Evolutionary conservation across 2,113 vertebrate species (phyloP), one percentile per base, ranked within the genome.

Genomic region (Salvator merianae): DNA sequence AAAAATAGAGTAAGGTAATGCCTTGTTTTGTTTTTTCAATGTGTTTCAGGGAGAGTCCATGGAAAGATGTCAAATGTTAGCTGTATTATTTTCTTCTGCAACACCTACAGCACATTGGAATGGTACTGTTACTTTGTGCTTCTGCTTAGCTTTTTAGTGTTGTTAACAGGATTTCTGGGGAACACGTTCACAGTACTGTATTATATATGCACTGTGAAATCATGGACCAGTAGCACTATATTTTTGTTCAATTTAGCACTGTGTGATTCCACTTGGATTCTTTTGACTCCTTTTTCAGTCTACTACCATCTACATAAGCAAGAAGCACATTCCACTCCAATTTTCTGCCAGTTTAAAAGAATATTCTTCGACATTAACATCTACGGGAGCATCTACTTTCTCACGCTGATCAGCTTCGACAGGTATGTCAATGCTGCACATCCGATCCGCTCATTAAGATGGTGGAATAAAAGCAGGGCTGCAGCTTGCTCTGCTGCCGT

Each of bases 351-450:
- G 47, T 90, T 96, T 59, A 95, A 94, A 91, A 93, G 78, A 85
- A 68, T 96, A 40, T 94, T 96, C 85, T 97, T 98, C 83, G 96
- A 94, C 83, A 83, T 97, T 87, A 97, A 95, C 85, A 91, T 96
- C 55, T 97, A 97, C 0, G 95, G 96, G 78, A 97, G 96, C 68
- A 94, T 97, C 79, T 92, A 96, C 81, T 97, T 97, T 88, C 93
- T 98, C 83, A 95, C 95, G 7, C 92, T 97, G 9, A 95, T 96
- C 90, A 97, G 96, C 79, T 97, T 97, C 36, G 96, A 97, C 86
- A 95, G 96, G 59, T 97, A 95, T 0, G 30, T 95, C 63, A 94
- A 95, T 24, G 95, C 95, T 4, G 96, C 96, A 70, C 95, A 97
- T 83, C 96, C 97, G 3, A 92, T 97, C 85, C 91, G 91, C 66